Evolutionary conservation across 2,888 invertebrate genomes (phyloP), one percentile per base, ranked within the genome.

Genomic region (Diarsia dahlii): DNA sequence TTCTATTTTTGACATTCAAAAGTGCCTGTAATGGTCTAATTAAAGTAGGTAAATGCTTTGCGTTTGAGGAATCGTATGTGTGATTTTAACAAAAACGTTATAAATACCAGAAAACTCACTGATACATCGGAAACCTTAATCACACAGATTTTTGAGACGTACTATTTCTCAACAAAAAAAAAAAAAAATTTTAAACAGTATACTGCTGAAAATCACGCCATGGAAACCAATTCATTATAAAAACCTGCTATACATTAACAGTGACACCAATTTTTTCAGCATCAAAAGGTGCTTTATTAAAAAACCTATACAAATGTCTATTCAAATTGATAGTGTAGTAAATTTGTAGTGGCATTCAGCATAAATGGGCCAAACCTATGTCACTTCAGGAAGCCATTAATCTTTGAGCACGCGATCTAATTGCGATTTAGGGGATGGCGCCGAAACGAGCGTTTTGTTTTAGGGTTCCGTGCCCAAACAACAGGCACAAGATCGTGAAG

Each of bases 381-480:
- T 90, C 88, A 84, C 88, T 85, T 84, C 84, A 83, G 79, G 77
- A 86, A 76, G 54, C 81, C 88, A 90, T 90, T 90, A 90, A 90
- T 90, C 89, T 90, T 87, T 70, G 72, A 76, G 81, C 89, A 89
- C 89, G 89, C 89, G 85, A 89, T 87, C 80, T 82, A 83, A 88
- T 88, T 89, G 86, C 87, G 82, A 87, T 89, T 84, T 87, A 76
- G 74, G 85, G 82, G 74, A 74, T 71, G 78, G 79, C 82, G 34
- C 58, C 76, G 71, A 81, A 84, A 80, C 76, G 46, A 81, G 83
- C 84, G 82, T 75, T 81, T 77, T 39, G 39, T 39, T 39, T 45
- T 45, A 0, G 45, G 3, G 63, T 45, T 34, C 34, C 18, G 10
- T 60, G 15, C 13, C 39, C 39, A 63, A 39, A 39, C 39, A 6